These are phyloP conservation scores for Hirtodrosophila trivittata DNA, from an alignment of 2,888 invertebrate species.

Conservation along the genomic window DNA sequence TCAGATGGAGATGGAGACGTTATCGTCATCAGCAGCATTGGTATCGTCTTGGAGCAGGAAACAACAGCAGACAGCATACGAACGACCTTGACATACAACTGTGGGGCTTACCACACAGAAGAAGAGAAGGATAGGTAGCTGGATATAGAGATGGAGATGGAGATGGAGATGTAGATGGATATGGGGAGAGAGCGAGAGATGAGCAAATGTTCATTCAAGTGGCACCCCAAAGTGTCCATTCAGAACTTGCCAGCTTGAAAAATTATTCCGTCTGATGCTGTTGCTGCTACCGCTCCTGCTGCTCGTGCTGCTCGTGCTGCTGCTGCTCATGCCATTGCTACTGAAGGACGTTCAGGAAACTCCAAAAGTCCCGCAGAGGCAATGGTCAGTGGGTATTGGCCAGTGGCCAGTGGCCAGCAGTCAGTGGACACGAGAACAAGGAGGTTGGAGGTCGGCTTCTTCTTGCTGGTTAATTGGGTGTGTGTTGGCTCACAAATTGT, in stretches of 20 bases:
- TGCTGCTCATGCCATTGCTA: conserved; percentile 7
- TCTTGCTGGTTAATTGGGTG: conserved; percentile 61
- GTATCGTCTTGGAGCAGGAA: conserved; percentile 77
- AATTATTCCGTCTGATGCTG: conserved; percentile 47
- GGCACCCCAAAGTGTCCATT: conserved; percentile 58
- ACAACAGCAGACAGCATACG: conserved; percentile 46
- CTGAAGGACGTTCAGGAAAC: conserved; percentile 49
- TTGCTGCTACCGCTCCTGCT: not conserved
- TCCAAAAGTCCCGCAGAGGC: conserved; percentile 55
- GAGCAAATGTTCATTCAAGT: conserved; percentile 49
- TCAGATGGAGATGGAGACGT: conserved; percentile 64
- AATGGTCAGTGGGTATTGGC: not conserved
- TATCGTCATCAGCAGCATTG: conserved; percentile 62
- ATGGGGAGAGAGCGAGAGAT: conserved; percentile 7
- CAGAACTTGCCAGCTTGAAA: conserved; percentile 70
- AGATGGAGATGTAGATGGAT: not conserved
- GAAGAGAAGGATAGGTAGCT: not conserved
- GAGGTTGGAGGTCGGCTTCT: conserved; percentile 26
- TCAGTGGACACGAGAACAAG: not conserved
- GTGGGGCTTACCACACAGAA: conserved; percentile 29
- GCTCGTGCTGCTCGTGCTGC: conserved; percentile 1
- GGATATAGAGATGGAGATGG: not conserved
- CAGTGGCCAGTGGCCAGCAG: conserved; percentile 9
- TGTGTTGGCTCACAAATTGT: conserved; percentile 62
- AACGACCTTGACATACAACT: conserved; percentile 72